Evolutionary conservation across 2,797 vertebrate species (phyloP).

Genomic region (Oceanodroma leucorhoa): DNA sequence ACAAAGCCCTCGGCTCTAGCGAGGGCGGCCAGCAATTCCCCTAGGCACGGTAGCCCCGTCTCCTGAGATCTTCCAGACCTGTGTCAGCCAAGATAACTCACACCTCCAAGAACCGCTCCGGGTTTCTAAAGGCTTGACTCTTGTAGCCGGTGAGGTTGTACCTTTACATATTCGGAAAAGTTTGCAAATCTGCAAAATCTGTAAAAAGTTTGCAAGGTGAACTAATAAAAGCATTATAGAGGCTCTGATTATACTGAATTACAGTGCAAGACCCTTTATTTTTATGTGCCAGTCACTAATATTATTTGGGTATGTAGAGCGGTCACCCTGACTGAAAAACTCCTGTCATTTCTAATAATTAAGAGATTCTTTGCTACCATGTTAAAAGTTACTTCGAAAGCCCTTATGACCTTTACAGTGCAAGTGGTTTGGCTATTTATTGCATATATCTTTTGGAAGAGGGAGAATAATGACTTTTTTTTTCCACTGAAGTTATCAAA

Average conservation of each 20-base stretch:
- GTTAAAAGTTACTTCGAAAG: neutral
- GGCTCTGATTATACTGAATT: neutral
- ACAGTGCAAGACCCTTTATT: neutral
- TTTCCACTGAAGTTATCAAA: constrained; percentile 12
- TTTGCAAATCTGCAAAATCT: neutral
- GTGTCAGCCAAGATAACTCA: constrained; percentile 59
- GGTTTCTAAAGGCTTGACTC: constrained; percentile 10
- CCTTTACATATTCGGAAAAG: neutral
- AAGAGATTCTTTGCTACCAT: neutral
- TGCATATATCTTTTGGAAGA: neutral
- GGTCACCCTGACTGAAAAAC: neutral
- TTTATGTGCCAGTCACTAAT: neutral
- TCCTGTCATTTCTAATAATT: neutral
- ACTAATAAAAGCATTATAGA: neutral
- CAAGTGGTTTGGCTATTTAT: neutral
- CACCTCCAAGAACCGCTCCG: neutral
- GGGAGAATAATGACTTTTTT: fast-evolving
- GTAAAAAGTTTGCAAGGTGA: neutral
- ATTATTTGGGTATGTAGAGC: neutral
- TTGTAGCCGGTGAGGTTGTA: neutral
- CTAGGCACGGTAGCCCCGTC: constrained; percentile 59
- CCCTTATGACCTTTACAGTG: neutral
- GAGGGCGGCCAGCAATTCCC: constrained; percentile 50
- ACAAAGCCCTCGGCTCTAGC: constrained; percentile 53
- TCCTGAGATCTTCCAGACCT: constrained; percentile 56